A percentile compares a stretch with the other conserved stretches of the same genome.
These are phyloP conservation scores for Lasioglossum vierecki DNA, from an alignment of 2,888 invertebrate species.

Conservation along the genomic window DNA sequence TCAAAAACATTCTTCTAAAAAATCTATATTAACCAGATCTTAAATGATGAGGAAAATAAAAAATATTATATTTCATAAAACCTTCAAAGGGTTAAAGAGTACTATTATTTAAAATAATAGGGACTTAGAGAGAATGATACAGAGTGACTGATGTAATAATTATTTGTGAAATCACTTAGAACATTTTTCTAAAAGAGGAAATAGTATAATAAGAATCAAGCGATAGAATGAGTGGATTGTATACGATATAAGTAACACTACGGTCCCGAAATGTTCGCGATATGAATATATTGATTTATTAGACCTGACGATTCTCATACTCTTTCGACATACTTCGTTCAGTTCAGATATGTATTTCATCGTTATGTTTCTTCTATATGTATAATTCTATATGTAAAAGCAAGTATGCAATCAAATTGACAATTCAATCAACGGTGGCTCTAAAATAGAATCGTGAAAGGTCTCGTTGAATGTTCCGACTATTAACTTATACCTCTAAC, in stretches of 20 bases:
- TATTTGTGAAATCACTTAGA: background rate
- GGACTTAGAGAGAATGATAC: too few species aligned
- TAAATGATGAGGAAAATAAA: background rate
- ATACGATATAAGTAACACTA: background rate
- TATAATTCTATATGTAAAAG: too few species aligned
- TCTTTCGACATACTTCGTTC: too few species aligned
- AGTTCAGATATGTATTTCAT: too few species aligned
- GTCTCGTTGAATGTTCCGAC: background rate
- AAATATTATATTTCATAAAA: background rate
- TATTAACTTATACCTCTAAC: background rate
- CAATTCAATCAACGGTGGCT: background rate
- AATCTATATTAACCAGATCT: background rate
- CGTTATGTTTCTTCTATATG: too few species aligned
- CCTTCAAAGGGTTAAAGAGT: too few species aligned
- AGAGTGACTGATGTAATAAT: background rate
- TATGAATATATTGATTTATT: too few species aligned
- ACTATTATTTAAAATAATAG: background rate
- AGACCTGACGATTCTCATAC: too few species aligned
- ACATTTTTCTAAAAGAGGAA: background rate
- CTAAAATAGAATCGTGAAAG: background rate
- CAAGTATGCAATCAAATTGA: background rate
- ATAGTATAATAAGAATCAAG: background rate
- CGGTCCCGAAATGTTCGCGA: background rate
- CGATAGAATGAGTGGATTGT: background rate
- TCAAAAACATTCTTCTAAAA: background rate